Base-by-base conservation (phyloP, 2,113 vertebrate genomes). In the Psettodes erumei region DNA sequence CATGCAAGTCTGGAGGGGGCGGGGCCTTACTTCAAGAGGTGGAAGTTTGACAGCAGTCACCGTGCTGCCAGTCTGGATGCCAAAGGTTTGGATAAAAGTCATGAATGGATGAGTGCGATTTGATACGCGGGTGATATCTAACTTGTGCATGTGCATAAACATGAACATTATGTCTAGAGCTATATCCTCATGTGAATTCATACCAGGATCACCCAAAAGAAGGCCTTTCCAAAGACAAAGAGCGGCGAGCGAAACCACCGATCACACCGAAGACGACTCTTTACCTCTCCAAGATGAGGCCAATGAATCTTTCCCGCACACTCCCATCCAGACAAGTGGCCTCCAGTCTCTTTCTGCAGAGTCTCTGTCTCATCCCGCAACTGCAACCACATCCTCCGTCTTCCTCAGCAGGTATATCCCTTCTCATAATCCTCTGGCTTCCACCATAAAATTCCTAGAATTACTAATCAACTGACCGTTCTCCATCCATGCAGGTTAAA, bases 171-270 rank as follows among this genome's bases (percentile, higher is more conserved):
- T 16, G 9, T 27, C 38, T 19, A 70, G 23, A 19, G 19, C 16
- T 21, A 0, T 58, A 6, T 64, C 55, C 25, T 77, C 21, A 28
- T 63, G 6, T 54, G 15, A 62, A 43, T 51, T 63, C 73, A 28
- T 55, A 19, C 8, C 77, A 96, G 98, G 96, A 28, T 98, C 98
- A 3, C 97, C 97, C 0, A 96, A 96, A 79, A 92, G 96, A 19
- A 94, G 94, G 18, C 96, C 96, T 62, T 98, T 98, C 88, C 97
- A 98, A 91, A 94, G 98, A 23, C 97, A 99, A 92, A 92, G 97
- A 53, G 98, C 98, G 0, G 97, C 98, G 54, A 99, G 98, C 4
- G 97, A 98, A 91, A 98, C 96, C 89, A 95, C 94, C n/a, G 96
- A 99, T 69, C 96, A 95, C 61, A 94, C 95, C 3, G 95, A 94